These are phyloP conservation scores for Conus betulinus DNA, from an alignment of 1,140 invertebrate species.

Conservation along the genomic window DNA sequence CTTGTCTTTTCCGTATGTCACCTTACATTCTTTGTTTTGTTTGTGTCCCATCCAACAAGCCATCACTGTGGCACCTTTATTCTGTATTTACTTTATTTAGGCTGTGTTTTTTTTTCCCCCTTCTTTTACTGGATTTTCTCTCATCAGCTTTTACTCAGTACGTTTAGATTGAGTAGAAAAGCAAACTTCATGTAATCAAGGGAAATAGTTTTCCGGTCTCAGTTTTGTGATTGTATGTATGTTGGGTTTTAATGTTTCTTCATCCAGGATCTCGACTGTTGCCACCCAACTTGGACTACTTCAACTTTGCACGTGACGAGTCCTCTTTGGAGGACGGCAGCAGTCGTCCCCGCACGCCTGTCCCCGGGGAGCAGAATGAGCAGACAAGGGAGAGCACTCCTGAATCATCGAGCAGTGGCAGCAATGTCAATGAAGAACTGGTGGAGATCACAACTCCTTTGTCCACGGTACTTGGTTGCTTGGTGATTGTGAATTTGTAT, in stretches of 20 bases:
- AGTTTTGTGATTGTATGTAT: background rate
- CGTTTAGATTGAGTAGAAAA: too few relatives aligned
- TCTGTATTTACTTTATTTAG: too few relatives aligned
- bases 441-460: slow-evolving; percentile 23
- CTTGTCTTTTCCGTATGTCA: too few relatives aligned
- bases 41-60: too few relatives aligned
- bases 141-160: too few relatives aligned
- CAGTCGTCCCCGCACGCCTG: slow-evolving; percentile 45
- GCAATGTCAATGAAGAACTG: slow-evolving; percentile 57
- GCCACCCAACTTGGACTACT: slow-evolving; percentile 85
- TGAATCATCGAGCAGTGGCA: slow-evolving; percentile 57
- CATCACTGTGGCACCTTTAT: too few relatives aligned
- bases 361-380: slow-evolving; percentile 51
- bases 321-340: slow-evolving; percentile 33
- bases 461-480: slow-evolving; percentile 21
- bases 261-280: slow-evolving; percentile 82
- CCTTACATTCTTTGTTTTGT: too few relatives aligned
- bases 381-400: slow-evolving; percentile 57
- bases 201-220: too few relatives aligned
- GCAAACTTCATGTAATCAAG: too few relatives aligned
- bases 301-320: slow-evolving; percentile 77
- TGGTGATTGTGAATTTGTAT: background rate
- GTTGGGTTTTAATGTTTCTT: slow-evolving; percentile 16
- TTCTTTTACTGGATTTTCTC: too few relatives aligned
- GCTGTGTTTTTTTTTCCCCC: too few relatives aligned